Base-by-base conservation (phyloP, 2,797 vertebrate genomes). In the Fratercula arctica region DNA sequence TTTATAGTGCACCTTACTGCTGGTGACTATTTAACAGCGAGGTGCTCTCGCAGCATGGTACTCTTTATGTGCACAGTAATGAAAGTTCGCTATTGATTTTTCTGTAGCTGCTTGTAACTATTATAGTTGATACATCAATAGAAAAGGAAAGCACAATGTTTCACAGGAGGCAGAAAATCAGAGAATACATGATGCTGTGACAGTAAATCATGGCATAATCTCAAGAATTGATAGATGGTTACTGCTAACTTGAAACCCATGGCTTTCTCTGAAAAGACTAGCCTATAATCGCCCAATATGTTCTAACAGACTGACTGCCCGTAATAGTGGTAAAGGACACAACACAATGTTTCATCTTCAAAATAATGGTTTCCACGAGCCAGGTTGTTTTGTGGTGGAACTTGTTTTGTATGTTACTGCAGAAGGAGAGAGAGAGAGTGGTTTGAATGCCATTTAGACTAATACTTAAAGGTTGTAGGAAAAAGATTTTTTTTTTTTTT, bases 61-160 rank as follows among this genome's bases (percentile, higher is more conserved):
- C 98, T 97, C 96, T 89, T 85, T 98, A 98, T 98, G 98, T 98
- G 98, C 98, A 94, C 98, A 95, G 98, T 99, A 98, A 99, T 99
- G 99, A 99, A 99, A 99, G 99, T 99, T 98, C 63, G 93, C 98
- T 98, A 99, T 99, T 99, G 99, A 99, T 99, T 99, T 98, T 99
- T 98, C 99, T 99, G 99, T 99, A 98, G 99, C 99, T 98, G 98
- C 99, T 99, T 99, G 99, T 99, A 99, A 99, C 99, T 99, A 98
- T 99, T 99, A 99, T 99, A 99, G 99, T 99, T 99, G 99, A 99
- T 99, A 99, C 99, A 99, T 99, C 99, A 99, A 99, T 99, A 99
- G 99, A 98, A 98, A 99, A 99, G 99, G 98, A 99, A 99, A 99
- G 99, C 98, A 98, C 98, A 97, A 98, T 98, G 98, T 99, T 99